Evolutionary conservation across 2,797 vertebrate genomes (phyloP).

Genomic region (Malurus splendens): DNA sequence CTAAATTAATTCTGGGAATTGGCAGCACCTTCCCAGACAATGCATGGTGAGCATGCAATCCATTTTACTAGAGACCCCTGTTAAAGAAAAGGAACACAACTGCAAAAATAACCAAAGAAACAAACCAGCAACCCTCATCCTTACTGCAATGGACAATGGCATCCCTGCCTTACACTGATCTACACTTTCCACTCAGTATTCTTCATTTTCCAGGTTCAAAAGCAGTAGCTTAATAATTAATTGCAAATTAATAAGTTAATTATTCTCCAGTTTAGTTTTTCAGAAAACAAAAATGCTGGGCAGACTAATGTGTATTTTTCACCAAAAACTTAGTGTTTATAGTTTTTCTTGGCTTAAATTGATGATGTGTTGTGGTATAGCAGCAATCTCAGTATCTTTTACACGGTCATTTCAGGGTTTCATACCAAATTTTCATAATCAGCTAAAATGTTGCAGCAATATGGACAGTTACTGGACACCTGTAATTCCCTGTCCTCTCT

Average conservation of each 20-base stretch:
- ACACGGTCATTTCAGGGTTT: not conserved
- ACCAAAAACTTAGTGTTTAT: not conserved
- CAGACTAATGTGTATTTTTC: not conserved
- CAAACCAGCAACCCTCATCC: not conserved
- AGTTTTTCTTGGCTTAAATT: not conserved
- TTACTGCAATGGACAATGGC: fast-evolving
- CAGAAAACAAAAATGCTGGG: not conserved
- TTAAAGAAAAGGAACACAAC: not conserved
- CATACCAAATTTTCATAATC: not conserved
- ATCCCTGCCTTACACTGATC: not conserved
- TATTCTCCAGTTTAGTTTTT: not conserved
- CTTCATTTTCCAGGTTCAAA: not conserved
- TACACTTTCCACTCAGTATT: fast-evolving
- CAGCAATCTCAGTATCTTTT: not conserved
- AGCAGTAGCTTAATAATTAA: not conserved
- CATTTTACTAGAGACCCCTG: not conserved
- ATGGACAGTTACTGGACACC: not conserved
- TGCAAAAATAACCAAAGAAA: not conserved
- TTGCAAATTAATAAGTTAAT: not conserved
- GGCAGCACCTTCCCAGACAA: not conserved
- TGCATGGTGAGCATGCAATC: not conserved
- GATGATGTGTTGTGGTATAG: not conserved
- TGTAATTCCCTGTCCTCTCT: not conserved
- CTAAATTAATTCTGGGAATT: conserved; percentile 4
- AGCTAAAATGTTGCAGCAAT: not conserved